These are phyloP conservation scores for Halichondria panicea DNA, from an alignment of 37 sponge, comb jelly and placozoan species.

Conservation along the genomic window DNA sequence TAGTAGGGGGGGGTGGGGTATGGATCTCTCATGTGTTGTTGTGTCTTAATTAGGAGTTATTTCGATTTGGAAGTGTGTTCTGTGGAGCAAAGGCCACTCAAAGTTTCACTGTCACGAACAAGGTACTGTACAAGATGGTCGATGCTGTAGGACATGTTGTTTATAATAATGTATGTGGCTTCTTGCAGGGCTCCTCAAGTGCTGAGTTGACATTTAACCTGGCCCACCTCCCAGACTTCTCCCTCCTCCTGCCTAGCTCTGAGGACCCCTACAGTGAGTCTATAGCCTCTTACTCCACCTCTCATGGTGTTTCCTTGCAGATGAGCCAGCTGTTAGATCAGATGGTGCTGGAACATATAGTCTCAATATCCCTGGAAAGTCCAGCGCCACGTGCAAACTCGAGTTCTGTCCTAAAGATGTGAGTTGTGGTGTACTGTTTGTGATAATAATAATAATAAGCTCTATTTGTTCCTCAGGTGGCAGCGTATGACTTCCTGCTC, in stretches of 20 bases:
- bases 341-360: not conserved
- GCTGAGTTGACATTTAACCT: slow-evolving; percentile 67
- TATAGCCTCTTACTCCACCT: not conserved
- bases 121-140: slow-evolving; percentile 28
- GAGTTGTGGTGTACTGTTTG: not conserved
- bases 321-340: not conserved
- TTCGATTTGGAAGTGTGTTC: slow-evolving; percentile 78
- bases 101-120: slow-evolving; percentile 64
- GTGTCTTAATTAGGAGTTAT: slow-evolving; percentile 43
- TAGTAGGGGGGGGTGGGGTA: not conserved
- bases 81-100: slow-evolving; percentile 55
- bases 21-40: not conserved
- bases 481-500: slow-evolving; percentile 86
- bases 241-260: slow-evolving; percentile 21
- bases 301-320: not conserved
- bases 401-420: slow-evolving; percentile 34
- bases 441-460: not conserved
- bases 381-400: slow-evolving; percentile 8
- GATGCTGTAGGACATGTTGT: not conserved
- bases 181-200: slow-evolving; percentile 21
- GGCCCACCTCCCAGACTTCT: slow-evolving; percentile 48
- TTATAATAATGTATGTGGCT: not conserved
- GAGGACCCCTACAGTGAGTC: slow-evolving; percentile 17
- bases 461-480: slow-evolving; percentile 55
- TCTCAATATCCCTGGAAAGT: slow-evolving; percentile 21